Evolutionary conservation across 2,888 invertebrate species (phyloP).

Genomic region (Mechanitis mazaeus): DNA sequence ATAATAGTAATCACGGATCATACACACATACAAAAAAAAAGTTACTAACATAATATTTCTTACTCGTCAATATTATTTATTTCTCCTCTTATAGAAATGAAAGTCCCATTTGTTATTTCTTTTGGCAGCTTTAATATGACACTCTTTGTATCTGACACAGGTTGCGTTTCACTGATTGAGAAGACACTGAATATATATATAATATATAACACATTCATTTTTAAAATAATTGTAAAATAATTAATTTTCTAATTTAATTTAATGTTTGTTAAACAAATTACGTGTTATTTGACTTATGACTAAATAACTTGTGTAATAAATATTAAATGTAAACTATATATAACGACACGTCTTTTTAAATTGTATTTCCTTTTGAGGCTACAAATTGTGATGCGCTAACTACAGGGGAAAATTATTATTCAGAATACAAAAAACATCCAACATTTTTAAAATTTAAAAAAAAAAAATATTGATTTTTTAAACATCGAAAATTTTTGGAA

Average conservation of each 20-base stretch:
- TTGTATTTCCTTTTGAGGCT: conserved; percentile 1
- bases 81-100: conserved; percentile 13
- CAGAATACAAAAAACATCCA: too few relatives aligned
- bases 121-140: conserved; percentile 5
- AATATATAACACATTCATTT: neutral
- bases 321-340: conserved; percentile 11
- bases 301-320: conserved; percentile 15
- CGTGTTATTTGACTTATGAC: conserved; percentile 12
- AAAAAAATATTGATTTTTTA: too few relatives aligned
- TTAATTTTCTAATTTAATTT: neutral
- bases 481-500: too few relatives aligned
- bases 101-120: conserved; percentile 10
- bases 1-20: too few relatives aligned
- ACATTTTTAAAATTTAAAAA: too few relatives aligned
- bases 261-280: conserved; percentile 6
- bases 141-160: conserved; percentile 4
- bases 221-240: neutral
- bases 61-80: conserved; percentile 3
- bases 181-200: conserved; percentile 4
- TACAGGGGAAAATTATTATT: too few relatives aligned
- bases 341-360: conserved; percentile 1
- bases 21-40: too few relatives aligned
- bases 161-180: conserved; percentile 8
- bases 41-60: conserved; percentile 5
- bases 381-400: neutral